These are phyloP conservation scores for Catocala fraxini DNA, from an alignment of 2,888 invertebrate species.

Conservation along the genomic window DNA sequence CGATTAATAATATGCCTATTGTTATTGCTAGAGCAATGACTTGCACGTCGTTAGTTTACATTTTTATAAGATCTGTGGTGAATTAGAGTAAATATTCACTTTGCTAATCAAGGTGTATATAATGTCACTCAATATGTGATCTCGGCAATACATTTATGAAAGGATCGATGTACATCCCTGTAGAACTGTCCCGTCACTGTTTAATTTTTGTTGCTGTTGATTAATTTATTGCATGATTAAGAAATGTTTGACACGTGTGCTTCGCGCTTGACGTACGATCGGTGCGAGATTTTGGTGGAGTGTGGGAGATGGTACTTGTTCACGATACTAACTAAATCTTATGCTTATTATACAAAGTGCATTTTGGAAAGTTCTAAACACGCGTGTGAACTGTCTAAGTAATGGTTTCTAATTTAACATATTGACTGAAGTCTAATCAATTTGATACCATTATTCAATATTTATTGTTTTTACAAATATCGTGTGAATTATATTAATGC, in stretches of 20 bases:
- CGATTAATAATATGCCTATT: background rate
- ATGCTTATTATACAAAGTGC: constrained; percentile 19
- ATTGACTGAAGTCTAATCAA: background rate
- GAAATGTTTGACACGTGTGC: constrained; percentile 42
- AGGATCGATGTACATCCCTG: constrained; percentile 15
- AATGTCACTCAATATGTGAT: background rate
- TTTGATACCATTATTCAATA: constrained; percentile 3
- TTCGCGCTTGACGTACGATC: constrained; percentile 4
- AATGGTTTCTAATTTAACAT: constrained; percentile 1
- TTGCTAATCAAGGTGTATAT: too few species aligned
- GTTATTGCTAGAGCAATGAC: background rate
- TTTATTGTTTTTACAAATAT: constrained; percentile 4
- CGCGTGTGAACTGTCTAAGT: constrained; percentile 3
- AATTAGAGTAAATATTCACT: too few species aligned
- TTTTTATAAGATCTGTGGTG: too few species aligned
- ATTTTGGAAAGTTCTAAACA: constrained; percentile 9
- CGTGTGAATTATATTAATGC: background rate
- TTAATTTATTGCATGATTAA: constrained; percentile 80
- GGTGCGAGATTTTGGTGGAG: constrained; percentile 55
- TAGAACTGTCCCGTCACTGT: constrained; percentile 49
- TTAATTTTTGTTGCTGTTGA: constrained; percentile 71
- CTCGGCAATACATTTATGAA: background rate
- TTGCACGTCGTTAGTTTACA: too few species aligned
- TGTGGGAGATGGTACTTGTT: constrained; percentile 47
- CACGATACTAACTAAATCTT: constrained; percentile 16